Conservation (phyloP, 2,797 vertebrate species). For the Leontopithecus rosalia region DNA sequence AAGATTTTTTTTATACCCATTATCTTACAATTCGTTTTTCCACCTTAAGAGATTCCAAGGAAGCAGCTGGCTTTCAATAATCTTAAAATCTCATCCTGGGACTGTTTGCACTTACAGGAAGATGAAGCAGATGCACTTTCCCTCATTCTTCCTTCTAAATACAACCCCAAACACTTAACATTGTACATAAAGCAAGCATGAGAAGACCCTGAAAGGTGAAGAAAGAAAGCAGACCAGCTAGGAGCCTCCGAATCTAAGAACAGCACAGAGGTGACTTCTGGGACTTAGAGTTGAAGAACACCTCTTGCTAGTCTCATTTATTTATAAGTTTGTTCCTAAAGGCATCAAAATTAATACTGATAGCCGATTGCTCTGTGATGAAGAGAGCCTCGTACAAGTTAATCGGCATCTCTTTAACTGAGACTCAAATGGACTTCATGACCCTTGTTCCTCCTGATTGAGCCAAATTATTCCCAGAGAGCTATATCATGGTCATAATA, state of each 20-base stretch:
- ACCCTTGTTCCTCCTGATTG: background rate
- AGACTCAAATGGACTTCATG: background rate
- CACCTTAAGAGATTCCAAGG: conserved; percentile 33
- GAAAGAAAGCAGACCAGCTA: background rate
- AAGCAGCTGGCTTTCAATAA: conserved; percentile 38
- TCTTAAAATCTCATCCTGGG: conserved; percentile 37
- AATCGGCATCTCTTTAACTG: background rate
- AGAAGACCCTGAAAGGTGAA: background rate
- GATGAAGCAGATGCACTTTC: background rate
- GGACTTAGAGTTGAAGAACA: background rate
- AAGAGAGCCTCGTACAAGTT: background rate
- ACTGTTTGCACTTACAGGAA: conserved; percentile 22
- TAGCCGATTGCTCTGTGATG: background rate
- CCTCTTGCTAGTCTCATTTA: background rate
- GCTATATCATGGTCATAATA: background rate
- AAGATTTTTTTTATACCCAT: background rate
- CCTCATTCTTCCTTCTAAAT: conserved; percentile 14
- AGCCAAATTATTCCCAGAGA: background rate
- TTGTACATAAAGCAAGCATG: background rate
- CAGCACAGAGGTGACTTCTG: background rate
- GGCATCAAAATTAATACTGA: background rate
- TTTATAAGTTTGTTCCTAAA: background rate
- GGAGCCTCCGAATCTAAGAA: background rate
- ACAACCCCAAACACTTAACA: background rate
- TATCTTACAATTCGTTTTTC: conserved; percentile 49